These are phyloP conservation scores for Hypocryptadius cinnamomeus DNA, from an alignment of 2,113 vertebrate genomes.

Conservation along the genomic window DNA sequence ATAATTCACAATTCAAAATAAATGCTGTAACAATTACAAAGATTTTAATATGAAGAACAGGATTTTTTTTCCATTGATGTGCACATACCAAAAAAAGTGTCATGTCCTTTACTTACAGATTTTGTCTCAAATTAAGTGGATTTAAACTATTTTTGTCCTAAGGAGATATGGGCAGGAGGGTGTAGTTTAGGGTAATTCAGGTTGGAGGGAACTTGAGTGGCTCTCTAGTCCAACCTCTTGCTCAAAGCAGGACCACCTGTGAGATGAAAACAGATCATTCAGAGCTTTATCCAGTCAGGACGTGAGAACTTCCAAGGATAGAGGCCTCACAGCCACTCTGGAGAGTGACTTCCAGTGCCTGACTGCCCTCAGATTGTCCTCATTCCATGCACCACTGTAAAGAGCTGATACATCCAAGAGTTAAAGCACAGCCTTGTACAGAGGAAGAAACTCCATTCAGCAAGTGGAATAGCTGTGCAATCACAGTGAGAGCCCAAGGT, in stretches of 20 bases:
- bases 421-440: neutral
- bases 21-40: neutral
- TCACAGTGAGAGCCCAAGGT: neutral
- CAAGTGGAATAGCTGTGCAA: neutral
- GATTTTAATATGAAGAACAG: neutral
- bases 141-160: neutral
- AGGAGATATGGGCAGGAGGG: neutral
- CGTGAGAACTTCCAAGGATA: neutral
- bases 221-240: neutral
- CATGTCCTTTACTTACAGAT: neutral
- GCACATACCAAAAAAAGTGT: neutral
- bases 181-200: neutral
- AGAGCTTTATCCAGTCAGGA: neutral
- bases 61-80: neutral
- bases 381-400: rapidly evolving
- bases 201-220: neutral
- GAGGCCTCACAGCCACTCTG: neutral
- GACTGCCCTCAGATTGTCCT: neutral
- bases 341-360: neutral
- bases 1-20: neutral
- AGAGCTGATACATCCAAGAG: neutral
- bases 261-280: neutral
- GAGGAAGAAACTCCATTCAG: neutral
- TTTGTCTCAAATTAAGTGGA: neutral
- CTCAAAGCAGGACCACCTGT: neutral